Evolutionary conservation across 1,140 invertebrate genomes (phyloP), one percentile per base, ranked within the genome.

Genomic region (Centruroides vittatus): DNA sequence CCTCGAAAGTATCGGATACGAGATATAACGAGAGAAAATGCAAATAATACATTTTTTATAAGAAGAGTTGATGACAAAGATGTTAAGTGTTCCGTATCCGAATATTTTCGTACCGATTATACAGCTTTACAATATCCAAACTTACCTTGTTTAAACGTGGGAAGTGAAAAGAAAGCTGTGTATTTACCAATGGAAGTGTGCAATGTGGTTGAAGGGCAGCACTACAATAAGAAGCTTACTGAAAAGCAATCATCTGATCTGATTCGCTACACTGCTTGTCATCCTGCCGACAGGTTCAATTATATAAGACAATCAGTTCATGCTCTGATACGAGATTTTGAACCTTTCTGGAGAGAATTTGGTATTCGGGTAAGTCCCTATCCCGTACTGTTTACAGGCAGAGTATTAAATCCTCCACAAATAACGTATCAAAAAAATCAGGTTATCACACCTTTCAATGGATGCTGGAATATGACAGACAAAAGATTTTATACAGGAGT

Each of bases 331-430:
- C 13, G 6, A 7, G 35, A 34, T 53, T 53, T 23, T 35, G 51
- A 65, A 49, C 5, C 55, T 4, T 70, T 69, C 62, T 59, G 69
- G 13, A 52, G 66, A 34, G 66, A 65, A 50, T 74, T 74, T 63
- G 61, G 62, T 8, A 61, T 70, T 1, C 59, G 60, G 35, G 46
- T 70, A 7, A 23, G 35, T 12, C 48, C 49, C 5, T 4, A 13
- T 5, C 23, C 36, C 9, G 54, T 58, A 7, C 12, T 12, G 3
- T 46, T 61, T 11, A 9, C 23, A 13, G 63, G 57, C n/a, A 49
- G 55, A 58, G 47, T 61, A 9, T 46, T 61, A 6, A 34, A 52
- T 46, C 23, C 51, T n/a, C 59, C 59, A 13, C 7, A 8, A 9
- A n/a, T 64, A 7, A 11, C 23, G n/a, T 61, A 64, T 55, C 4